Evolutionary conservation across 2,797 vertebrate genomes (phyloP).

Genomic region (Lithobates sylvaticus): DNA sequence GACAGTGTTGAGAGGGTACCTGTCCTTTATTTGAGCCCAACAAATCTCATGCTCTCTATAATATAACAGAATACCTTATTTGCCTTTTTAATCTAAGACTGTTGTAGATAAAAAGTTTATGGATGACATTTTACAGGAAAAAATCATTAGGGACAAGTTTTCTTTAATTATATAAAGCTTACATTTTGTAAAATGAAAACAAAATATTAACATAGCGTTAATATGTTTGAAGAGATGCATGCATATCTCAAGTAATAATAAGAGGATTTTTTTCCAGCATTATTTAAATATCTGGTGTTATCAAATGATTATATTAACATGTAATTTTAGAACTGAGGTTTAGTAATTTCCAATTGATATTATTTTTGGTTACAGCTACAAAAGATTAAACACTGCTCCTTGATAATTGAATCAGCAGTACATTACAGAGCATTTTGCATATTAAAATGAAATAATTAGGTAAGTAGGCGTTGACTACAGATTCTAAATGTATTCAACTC

Average conservation of each 20-base stretch:
- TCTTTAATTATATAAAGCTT: too few species aligned
- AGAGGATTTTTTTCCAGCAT: conserved; percentile 34
- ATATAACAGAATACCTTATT: too few species aligned
- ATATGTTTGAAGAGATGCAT: conserved; percentile 21
- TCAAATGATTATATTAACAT: conserved; percentile 53
- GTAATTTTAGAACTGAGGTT: conserved; percentile 40
- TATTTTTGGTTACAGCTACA: conserved; percentile 52
- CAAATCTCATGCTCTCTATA: too few species aligned
- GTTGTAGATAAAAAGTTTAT: too few species aligned
- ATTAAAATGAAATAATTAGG: conserved; percentile 60
- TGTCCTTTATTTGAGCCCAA: too few species aligned
- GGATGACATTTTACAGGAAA: too few species aligned
- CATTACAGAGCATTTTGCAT: conserved; percentile 55
- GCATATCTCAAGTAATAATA: conserved; percentile 19
- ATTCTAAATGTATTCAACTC: conserved; percentile 45
- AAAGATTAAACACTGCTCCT: conserved; percentile 49
- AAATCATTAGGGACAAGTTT: too few species aligned
- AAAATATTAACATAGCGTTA: conserved; percentile 27
- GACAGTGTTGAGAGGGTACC: too few species aligned
- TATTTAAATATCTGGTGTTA: conserved; percentile 52
- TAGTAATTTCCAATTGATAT: conserved; percentile 43
- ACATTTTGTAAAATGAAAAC: conserved; percentile 8
- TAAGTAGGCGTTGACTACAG: conserved; percentile 45
- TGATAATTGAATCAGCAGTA: conserved; percentile 58
- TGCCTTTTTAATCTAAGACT: too few species aligned